Percentiles rank a stretch among this genome's conserved stretches.
phyloP scores from a whole-genome alignment of 2,797 vertebrate species.

The Sebastes trivittatus region DNA sequence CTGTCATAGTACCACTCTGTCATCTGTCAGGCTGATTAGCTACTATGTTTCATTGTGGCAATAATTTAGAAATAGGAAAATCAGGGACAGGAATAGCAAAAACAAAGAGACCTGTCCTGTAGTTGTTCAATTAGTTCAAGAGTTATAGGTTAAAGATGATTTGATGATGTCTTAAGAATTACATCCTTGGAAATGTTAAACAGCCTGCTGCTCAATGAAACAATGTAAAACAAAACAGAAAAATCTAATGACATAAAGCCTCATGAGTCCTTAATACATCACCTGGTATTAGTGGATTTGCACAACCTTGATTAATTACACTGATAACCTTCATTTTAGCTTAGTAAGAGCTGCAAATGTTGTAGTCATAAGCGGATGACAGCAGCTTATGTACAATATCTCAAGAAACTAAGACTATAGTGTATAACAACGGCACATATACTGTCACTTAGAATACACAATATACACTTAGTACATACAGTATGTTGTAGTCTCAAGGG shows the following conservation, averaged over 20 bases:
- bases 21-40: background rate
- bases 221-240: constrained; percentile 3
- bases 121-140: constrained; percentile 4
- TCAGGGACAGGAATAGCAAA: background rate
- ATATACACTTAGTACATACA: too few relatives aligned
- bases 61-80: background rate
- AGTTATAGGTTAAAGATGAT: background rate
- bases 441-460: background rate
- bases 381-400: background rate
- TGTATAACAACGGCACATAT: background rate
- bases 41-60: background rate
- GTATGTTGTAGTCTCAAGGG: background rate
- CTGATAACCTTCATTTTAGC: background rate
- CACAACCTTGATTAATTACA: background rate
- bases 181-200: background rate
- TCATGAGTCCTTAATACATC: background rate
- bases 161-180: background rate
- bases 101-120: background rate
- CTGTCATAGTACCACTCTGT: background rate
- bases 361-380: background rate
- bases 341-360: background rate
- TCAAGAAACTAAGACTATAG: background rate
- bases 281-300: background rate
- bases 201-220: background rate
- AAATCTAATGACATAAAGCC: constrained; percentile 1